Evolutionary conservation across 2,888 invertebrate species (phyloP), one percentile per base, ranked within the genome.

Genomic region (Petrolisthes cinctipes): DNA sequence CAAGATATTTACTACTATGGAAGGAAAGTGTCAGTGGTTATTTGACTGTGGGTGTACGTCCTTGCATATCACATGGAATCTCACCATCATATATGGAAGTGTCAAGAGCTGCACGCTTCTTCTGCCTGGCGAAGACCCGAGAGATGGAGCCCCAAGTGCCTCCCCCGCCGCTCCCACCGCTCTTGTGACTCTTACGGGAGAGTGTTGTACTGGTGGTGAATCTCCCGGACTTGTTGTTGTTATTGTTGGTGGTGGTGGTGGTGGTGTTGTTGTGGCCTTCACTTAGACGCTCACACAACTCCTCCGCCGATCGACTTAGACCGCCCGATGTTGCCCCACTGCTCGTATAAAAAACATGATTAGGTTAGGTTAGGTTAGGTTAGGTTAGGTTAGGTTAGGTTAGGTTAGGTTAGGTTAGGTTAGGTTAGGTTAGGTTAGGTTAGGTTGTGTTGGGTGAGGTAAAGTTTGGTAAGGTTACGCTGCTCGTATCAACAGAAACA

Each of bases 91-190:
- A 89, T 37, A 89, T 54, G 11, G 89, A 83, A 37, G 90, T 82
- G 75, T 90, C 89, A 5, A 89, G 85, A 17, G 90, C 85, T 20
- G 87, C 85, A 93, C 97, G 95, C 93, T 97, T 97, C 82, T 97
- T 94, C 91, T 96, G 96, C 85, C 97, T 94, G 0, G 97, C 97
- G 92, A 97, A 97, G 57, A 97, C 97, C 91, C 97, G 91, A 7
- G 97, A 97, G 93, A 97, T 97, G 92, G 97, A 97, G 84, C 97
- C 97, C 97, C 97, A 97, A 0, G 96, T 96, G 37, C 96, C 95
- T 20, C 97, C 97, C 1, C 96, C 94, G 0, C 95, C 95, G 37
- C 37, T 37, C 37, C 37, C 37, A 80, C 93, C 93, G 4, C 95
- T 93, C 0, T 93, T 92, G 9, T 93, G 93, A 73, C 93, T 91